phyloP scores from a whole-genome alignment of 2,888 invertebrate species.

The Griposia aprilina region DNA sequence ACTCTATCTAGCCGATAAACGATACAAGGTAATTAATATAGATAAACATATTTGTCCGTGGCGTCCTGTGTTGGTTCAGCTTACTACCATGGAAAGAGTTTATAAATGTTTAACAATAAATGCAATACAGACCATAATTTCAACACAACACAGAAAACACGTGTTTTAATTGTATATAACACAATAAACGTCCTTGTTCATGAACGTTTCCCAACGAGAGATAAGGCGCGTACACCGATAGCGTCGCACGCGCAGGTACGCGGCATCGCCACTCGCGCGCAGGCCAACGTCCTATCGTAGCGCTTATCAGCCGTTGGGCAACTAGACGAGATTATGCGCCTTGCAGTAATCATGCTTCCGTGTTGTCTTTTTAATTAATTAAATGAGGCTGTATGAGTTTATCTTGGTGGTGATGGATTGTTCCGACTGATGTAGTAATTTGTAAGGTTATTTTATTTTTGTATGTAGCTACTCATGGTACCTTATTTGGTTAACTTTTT shows the following conservation, averaged over 20 bases:
- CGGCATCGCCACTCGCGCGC: slow-evolving; percentile 51
- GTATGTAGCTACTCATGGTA: too few relatives aligned
- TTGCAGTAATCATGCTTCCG: slow-evolving; percentile 41
- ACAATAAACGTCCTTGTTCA: slow-evolving; percentile 65
- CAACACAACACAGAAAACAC: slow-evolving; percentile 48
- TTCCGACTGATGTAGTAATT: not conserved
- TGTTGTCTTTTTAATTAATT: slow-evolving; percentile 32
- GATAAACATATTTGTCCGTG: slow-evolving; percentile 3
- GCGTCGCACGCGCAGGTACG: slow-evolving; percentile 57
- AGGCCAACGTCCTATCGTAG: slow-evolving; percentile 67
- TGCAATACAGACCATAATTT: slow-evolving; percentile 46
- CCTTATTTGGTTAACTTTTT: too few relatives aligned
- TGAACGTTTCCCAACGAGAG: slow-evolving; percentile 64
- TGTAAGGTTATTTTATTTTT: not conserved
- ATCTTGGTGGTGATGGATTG: slow-evolving; percentile 24
- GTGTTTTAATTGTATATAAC: slow-evolving; percentile 53
- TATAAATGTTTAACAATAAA: slow-evolving; percentile 7
- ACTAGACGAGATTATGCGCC: slow-evolving; percentile 47
- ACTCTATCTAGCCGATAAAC: slow-evolving; percentile 31
- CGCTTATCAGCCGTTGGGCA: slow-evolving; percentile 60
- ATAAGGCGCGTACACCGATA: slow-evolving; percentile 71
- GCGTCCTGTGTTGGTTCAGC: not conserved
- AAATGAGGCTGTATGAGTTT: slow-evolving; percentile 14
- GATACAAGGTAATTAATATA: not conserved
- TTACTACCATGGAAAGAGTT: not conserved